Conservation (phyloP, 35 echinoderm and acorn worm species). For the Acanthaster planci region DNA sequence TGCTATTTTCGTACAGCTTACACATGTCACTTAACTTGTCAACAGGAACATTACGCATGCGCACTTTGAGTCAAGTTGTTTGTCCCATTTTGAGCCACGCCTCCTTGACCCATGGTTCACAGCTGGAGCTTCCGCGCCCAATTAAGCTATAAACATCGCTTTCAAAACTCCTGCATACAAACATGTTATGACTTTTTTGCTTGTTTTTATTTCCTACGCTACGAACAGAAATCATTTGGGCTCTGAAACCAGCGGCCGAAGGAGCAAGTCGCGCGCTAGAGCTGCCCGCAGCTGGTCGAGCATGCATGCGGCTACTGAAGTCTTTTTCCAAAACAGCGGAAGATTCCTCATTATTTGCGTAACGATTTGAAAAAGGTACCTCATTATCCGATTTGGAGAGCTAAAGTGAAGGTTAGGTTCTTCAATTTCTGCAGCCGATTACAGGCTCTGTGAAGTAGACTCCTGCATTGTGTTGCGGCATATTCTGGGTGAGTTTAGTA, state of each 20-base stretch:
- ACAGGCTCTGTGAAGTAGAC: too few relatives aligned
- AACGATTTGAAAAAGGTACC: too few relatives aligned
- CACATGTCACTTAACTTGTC: slow-evolving; percentile 13
- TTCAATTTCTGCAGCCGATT: too few relatives aligned
- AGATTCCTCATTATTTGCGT: too few relatives aligned
- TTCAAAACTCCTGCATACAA: background rate
- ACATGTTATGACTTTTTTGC: background rate
- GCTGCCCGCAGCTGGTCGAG: background rate
- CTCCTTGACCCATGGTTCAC: slow-evolving; percentile 8
- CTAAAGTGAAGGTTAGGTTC: too few relatives aligned
- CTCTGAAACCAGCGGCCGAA: background rate
- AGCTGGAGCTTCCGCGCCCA: slow-evolving; percentile 23
- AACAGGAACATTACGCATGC: background rate
- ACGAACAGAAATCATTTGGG: background rate
- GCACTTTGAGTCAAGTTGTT: background rate
- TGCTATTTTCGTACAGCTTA: background rate
- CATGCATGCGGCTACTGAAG: background rate
- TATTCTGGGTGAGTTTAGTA: too few relatives aligned
- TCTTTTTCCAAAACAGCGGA: too few relatives aligned
- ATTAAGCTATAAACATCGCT: background rate
- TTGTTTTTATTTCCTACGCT: background rate
- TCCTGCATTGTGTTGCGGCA: too few relatives aligned
- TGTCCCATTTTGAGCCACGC: slow-evolving; percentile 19
- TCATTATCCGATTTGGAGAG: too few relatives aligned
- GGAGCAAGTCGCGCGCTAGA: background rate